Evolutionary conservation across 2,113 vertebrate species (phyloP).

Genomic region (Gopherus flavomarginatus): DNA sequence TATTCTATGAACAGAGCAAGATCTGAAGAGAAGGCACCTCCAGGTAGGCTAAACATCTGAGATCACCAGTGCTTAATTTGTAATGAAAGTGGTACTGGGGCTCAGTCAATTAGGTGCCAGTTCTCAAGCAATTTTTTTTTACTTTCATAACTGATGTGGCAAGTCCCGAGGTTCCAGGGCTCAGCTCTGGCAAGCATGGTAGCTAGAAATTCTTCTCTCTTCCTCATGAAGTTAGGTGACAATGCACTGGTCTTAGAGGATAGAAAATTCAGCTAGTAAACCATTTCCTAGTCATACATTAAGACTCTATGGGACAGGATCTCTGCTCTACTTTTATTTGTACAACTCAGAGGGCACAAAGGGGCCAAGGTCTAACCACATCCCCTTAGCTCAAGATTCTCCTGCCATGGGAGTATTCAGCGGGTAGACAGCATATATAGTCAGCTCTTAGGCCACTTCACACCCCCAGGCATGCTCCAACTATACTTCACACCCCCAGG

Average conservation of each 20-base stretch:
- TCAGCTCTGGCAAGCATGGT: neutral
- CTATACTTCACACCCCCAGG: neutral
- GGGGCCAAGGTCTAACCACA: neutral
- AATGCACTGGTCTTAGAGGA: neutral
- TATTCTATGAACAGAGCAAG: neutral
- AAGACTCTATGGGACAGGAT: neutral
- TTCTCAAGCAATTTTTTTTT: too few relatives aligned
- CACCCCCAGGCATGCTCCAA: neutral
- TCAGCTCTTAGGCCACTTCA: neutral
- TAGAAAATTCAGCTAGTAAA: slow-evolving; percentile 35
- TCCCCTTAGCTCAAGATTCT: neutral
- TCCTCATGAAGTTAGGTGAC: neutral
- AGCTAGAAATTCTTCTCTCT: slow-evolving; percentile 6
- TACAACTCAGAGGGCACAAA: neutral
- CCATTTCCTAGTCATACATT: neutral
- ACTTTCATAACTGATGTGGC: too few relatives aligned
- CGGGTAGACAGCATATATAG: neutral
- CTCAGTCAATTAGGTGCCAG: too few relatives aligned
- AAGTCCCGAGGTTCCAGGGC: too few relatives aligned
- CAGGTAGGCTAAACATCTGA: neutral
- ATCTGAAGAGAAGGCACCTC: neutral
- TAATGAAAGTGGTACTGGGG: neutral
- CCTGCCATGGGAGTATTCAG: neutral
- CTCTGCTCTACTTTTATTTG: slow-evolving; percentile 13
- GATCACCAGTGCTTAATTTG: too few relatives aligned